phyloP scores from a whole-genome alignment of 2,113 vertebrate species.

The Arvicanthis niloticus region DNA sequence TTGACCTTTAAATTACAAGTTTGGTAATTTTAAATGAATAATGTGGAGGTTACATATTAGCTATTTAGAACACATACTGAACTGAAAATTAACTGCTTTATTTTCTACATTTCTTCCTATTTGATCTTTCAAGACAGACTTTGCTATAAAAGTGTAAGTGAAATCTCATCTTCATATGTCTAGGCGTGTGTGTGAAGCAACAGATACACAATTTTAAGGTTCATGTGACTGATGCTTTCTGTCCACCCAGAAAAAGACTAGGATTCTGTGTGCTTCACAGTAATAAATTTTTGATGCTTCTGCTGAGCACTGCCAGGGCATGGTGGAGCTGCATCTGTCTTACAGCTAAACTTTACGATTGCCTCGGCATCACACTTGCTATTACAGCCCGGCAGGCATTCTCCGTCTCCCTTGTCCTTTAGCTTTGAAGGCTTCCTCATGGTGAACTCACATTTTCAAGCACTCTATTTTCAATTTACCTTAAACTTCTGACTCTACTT shows the following conservation, averaged over 20 bases:
- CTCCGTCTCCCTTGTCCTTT: conserved; percentile 36
- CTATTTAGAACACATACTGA: background rate
- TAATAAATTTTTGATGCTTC: background rate
- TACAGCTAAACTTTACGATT: background rate
- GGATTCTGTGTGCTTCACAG: background rate
- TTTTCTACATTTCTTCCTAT: background rate
- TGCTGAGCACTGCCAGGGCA: background rate
- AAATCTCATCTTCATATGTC: background rate
- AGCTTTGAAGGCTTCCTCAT: conserved; percentile 14
- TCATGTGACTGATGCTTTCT: background rate
- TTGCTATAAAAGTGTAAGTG: background rate
- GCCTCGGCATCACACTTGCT: background rate
- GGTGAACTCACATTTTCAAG: conserved; percentile 49
- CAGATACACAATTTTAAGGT: background rate
- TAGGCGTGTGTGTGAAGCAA: background rate
- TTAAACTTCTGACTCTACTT: conserved; percentile 70
- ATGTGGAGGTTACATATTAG: background rate
- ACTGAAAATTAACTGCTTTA: background rate
- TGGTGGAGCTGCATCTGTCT: background rate
- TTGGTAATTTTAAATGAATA: background rate
- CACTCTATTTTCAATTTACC: conserved; percentile 69
- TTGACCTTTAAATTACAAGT: background rate
- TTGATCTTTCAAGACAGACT: background rate
- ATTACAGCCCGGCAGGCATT: background rate
- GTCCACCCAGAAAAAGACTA: background rate